These are phyloP conservation scores for Julus scanicus DNA, from an alignment of 2,888 invertebrate species.

Conservation along the genomic window DNA sequence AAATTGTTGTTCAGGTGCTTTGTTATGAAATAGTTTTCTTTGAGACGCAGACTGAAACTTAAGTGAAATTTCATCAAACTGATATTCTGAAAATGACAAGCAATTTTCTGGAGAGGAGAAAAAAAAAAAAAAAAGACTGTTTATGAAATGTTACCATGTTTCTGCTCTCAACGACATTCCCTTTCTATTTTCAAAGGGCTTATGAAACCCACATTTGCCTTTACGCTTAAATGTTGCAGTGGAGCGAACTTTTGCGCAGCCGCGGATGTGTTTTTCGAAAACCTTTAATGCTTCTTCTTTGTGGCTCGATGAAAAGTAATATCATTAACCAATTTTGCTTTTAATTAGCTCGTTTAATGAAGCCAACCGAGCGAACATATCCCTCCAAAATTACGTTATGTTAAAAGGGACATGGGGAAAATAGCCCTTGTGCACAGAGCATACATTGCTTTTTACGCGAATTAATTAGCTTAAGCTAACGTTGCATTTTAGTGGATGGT, in stretches of 20 bases:
- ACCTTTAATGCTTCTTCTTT: not conserved
- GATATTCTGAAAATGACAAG: not conserved
- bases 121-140: not conserved
- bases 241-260: not conserved
- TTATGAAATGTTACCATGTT: not conserved
- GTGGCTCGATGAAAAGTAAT: not conserved
- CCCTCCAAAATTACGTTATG: not conserved
- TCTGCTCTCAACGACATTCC: not conserved
- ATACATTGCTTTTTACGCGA: not conserved
- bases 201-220: not conserved
- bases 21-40: no score
- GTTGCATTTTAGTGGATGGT: not conserved
- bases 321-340: not conserved
- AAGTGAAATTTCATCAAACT: not conserved
- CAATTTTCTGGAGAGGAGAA: not conserved
- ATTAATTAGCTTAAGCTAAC: not conserved
- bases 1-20: not conserved
- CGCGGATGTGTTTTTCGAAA: not conserved
- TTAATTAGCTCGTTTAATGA: not conserved
- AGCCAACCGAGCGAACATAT: not conserved
- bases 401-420: not conserved
- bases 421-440: not conserved
- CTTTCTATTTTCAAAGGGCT: not conserved
- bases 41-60: not conserved
- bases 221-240: not conserved